Base-by-base conservation (phyloP, 2,797 vertebrate genomes). In the Dendrocincla tyrannina region DNA sequence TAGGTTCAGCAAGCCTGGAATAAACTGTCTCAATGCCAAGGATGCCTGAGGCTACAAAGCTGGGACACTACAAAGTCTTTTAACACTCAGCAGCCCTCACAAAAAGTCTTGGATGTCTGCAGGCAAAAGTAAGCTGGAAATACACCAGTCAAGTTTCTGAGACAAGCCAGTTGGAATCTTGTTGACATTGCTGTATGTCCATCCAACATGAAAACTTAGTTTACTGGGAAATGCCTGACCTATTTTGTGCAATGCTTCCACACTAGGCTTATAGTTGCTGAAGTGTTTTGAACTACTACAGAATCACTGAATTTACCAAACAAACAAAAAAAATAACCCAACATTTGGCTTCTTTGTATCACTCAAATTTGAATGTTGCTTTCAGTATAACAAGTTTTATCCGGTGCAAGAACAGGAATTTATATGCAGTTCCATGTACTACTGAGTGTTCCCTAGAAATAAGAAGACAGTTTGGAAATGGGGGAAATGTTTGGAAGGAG, bases 381-480 rank as follows among this genome's bases (percentile, higher is more conserved):
- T 87, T 76, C 70, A 52, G 17, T n/a, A 66, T 78, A 91, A 55
- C n/a, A 55, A 70, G 22, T 33, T 20, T 67, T 60, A 91, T 35
- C 55, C 74, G 16, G 17, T 64, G 14, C 33, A 85, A 70, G 44
- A 87, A 46, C 9, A 42, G 44, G 46, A 89, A 93, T 94, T 89
- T 80, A 28, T 73, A 91, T 66, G 44, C 56, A 63, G 41, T 63
- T 90, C 22, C 3, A 4, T 42, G 41, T 74, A 52, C 16, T 79
- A 25, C 32, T 37, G 33, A 87, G 44, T 67, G 41, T 94, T 25
- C 64, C 33, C 44, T 85, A 74, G 74, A 87, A 94, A 84, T 79
- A 90, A 67, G 33, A 91, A 90, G 79, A 90, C 73, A 94, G 79
- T 85, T 94, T 81, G 81, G 81, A 90, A 95, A 94, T 39, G n/a